phyloP scores from a whole-genome alignment of 2,797 vertebrate genomes.

The Chloroceryle inda region DNA sequence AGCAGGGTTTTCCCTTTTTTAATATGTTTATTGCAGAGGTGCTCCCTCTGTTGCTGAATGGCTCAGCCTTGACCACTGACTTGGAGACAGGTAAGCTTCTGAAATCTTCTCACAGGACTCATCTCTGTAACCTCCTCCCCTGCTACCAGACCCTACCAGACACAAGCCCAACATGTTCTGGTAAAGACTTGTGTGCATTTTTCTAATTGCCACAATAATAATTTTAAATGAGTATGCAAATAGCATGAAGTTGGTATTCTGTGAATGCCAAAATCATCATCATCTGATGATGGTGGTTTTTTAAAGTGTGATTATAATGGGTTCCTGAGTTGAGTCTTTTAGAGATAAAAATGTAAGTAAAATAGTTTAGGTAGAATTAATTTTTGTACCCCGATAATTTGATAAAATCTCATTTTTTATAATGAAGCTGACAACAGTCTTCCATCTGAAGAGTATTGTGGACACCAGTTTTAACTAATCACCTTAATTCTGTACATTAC shows the following conservation, averaged over 20 bases:
- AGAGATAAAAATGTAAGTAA: not conserved
- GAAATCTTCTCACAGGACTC: not conserved
- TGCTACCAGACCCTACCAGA: not conserved
- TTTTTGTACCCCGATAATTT: not conserved
- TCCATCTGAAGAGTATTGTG: not conserved
- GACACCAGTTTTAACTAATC: not conserved
- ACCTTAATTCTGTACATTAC: not conserved
- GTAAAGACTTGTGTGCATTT: not conserved
- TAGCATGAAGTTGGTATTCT: not conserved
- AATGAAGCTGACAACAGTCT: not conserved
- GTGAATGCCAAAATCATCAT: not conserved
- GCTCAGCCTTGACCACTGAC: not conserved
- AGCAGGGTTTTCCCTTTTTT: not conserved
- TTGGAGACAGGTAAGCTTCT: not conserved
- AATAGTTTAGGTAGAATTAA: not conserved
- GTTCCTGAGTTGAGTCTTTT: not conserved
- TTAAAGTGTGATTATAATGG: not conserved
- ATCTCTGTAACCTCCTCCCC: not conserved
- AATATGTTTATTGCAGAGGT: not conserved
- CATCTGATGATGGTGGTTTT: not conserved
- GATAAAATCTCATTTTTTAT: not conserved
- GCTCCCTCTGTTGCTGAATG: not conserved
- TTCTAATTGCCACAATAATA: not conserved
- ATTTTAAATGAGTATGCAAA: not conserved
- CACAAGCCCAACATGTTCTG: not conserved